These are phyloP conservation scores for Sphaeramia orbicularis DNA, from an alignment of 2,797 vertebrate genomes.

Conservation along the genomic window DNA sequence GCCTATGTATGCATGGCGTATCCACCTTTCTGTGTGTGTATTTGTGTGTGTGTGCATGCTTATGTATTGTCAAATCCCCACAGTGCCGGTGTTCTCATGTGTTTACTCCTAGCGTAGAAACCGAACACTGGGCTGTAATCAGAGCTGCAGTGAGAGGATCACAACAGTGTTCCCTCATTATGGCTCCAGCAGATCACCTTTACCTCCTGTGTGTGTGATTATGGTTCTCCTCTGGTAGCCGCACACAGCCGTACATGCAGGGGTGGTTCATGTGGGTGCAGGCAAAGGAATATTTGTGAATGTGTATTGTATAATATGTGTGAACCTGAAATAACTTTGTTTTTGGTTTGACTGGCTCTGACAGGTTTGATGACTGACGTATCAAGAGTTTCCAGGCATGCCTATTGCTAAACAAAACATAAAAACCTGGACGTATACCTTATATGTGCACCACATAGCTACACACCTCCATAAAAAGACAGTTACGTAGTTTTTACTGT, in stretches of 20 bases:
- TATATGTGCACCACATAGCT: background rate
- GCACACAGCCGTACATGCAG: constrained; percentile 47
- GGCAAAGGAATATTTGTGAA: constrained; percentile 26
- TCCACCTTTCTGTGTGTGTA: constrained; percentile 25
- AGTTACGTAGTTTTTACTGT: background rate
- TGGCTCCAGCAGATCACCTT: constrained; percentile 74
- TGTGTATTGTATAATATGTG: constrained; percentile 9
- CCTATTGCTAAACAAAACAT: background rate
- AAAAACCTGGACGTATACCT: background rate
- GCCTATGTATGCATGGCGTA: constrained; percentile 31
- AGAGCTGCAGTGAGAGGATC: constrained; percentile 78
- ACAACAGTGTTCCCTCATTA: constrained; percentile 78
- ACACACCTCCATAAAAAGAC: background rate
- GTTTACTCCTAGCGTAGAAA: constrained; percentile 78
- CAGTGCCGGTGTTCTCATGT: constrained; percentile 62
- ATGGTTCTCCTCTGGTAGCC: constrained; percentile 40
- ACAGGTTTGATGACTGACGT: constrained; percentile 14
- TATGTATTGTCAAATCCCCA: constrained; percentile 54
- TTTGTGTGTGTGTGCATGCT: constrained; percentile 19
- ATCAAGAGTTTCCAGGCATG: background rate
- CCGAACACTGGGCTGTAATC: constrained; percentile 75
- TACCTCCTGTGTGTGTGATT: constrained; percentile 60
- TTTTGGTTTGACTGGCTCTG: constrained; percentile 19
- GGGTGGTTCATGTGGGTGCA: constrained; percentile 32
- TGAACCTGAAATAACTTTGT: constrained; percentile 18